These are phyloP conservation scores for Sebastes trivittatus DNA, from an alignment of 2,797 vertebrate species.

Conservation along the genomic window DNA sequence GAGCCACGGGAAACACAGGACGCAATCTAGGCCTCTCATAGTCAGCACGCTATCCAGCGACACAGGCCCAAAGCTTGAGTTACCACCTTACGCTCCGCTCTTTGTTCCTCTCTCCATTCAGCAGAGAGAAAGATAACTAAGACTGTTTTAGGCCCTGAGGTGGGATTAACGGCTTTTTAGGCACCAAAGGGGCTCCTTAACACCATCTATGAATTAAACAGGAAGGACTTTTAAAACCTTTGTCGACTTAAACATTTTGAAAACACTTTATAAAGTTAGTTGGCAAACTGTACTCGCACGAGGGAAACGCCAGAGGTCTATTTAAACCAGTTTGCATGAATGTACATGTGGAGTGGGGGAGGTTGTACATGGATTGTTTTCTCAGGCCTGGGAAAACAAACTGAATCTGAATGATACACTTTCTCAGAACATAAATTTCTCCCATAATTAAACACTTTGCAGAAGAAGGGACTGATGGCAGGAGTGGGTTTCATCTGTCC, in stretches of 20 bases:
- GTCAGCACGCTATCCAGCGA: slow-evolving; percentile 71
- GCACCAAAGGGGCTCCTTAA: slow-evolving; percentile 45
- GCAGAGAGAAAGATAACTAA: slow-evolving; percentile 51
- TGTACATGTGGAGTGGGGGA: slow-evolving; percentile 11
- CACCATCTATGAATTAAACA: slow-evolving; percentile 32
- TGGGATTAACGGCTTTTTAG: slow-evolving; percentile 60
- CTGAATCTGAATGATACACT: slow-evolving; percentile 46
- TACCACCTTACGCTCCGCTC: slow-evolving; percentile 68
- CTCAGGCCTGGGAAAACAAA: slow-evolving; percentile 57
- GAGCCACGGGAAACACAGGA: slow-evolving; percentile 67
- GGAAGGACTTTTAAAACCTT: slow-evolving; percentile 25
- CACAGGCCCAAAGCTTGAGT: slow-evolving; percentile 70
- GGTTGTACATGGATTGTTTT: slow-evolving; percentile 8
- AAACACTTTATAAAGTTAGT: neutral
- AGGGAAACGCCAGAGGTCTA: neutral
- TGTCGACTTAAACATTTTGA: neutral
- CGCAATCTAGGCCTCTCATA: slow-evolving; percentile 71
- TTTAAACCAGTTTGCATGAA: neutral
- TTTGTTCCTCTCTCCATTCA: slow-evolving; percentile 77
- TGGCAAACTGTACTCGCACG: neutral
- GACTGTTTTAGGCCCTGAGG: slow-evolving; percentile 70
- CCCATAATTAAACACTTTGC: slow-evolving; percentile 75
- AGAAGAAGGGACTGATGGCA: slow-evolving; percentile 53
- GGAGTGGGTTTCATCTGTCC: slow-evolving; percentile 61
- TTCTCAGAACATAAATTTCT: slow-evolving; percentile 72